Base-by-base conservation (phyloP, 2,888 invertebrate genomes). In the Microctonus aethiopoides region DNA sequence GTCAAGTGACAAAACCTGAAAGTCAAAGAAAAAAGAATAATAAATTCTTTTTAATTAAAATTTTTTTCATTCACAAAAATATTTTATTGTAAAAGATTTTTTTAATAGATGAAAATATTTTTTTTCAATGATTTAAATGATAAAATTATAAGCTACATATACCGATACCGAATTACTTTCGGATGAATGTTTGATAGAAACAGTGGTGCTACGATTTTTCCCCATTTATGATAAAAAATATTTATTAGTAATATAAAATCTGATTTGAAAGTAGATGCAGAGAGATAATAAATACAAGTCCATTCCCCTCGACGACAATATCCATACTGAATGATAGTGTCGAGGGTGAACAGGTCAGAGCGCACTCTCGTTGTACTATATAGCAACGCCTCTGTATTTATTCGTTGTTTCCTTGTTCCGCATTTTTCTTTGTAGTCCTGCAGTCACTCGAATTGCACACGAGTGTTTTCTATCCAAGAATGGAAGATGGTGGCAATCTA, bases 1-100 rank as follows among this genome's bases (percentile, higher is more conserved):
- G 80, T 98, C 98, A 88, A 99, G 90, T 75, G 98, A 98, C 85
- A 99, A 90, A 83, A 99, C 98, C 98, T 99, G 90, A 1, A 89
- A 86, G 75, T 77, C 79, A 46, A 56, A 26, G 51, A 61, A 70
- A 36, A n/a, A 68, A 71, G 66, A 29, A 7, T 7, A 29, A 29
- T 29, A 29, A 29, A 29, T n/a, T n/a, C 3, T 29, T 29, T 29
- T 29, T 29, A 29, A 29, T 29, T 29, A 7, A 29, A 29, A 29
- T 29, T 5, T 29, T 3, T 29, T 29, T 29, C 7, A n/a, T n/a
- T n/a, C 7, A 29, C 7, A 29, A 5, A 29, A 5, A 29, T 29
- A 29, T 29, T 5, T 29, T 29, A n/a, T n/a, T n/a, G n/a, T n/a
- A n/a, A n/a, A n/a, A n/a, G n/a, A n/a, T n/a, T n/a, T n/a, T n/a